These are phyloP conservation scores for rabbit (Oryctolagus cuniculus) DNA, from an alignment of 2,113 vertebrate genomes.

Conservation along the genomic window DNA sequence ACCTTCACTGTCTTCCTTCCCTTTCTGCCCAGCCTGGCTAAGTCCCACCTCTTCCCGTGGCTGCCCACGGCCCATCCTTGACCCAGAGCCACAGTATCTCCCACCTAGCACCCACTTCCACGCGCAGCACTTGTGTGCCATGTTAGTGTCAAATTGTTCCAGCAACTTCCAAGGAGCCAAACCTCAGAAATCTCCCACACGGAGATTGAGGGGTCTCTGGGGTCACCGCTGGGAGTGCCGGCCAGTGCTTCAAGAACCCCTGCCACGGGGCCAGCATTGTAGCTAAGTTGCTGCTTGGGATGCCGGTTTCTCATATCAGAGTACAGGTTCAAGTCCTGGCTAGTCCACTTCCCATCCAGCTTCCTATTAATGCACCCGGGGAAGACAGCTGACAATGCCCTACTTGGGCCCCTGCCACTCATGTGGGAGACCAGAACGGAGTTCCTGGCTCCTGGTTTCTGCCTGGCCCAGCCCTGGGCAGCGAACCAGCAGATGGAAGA, in stretches of 20 bases:
- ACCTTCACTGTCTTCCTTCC: not conserved
- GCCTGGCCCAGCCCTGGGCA: no score
- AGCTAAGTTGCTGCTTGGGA: no score
- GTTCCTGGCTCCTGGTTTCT: no score
- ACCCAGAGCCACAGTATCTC: not conserved
- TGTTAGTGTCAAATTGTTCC: not conserved
- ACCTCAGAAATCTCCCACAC: slow-evolving; percentile 28
- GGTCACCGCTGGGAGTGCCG: not conserved
- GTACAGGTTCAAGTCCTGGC: no score
- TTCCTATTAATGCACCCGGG: no score
- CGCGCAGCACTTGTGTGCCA: not conserved
- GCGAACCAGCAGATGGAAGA: no score
- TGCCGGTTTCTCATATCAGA: no score
- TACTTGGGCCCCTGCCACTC: no score
- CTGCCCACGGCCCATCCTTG: not conserved
- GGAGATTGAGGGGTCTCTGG: not conserved
- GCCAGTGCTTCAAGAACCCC: not conserved
- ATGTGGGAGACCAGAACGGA: no score
- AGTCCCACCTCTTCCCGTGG: not conserved
- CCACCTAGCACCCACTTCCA: not conserved
- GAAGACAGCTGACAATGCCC: no score
- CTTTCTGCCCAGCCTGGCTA: not conserved
- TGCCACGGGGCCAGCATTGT: no score
- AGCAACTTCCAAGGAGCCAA: not conserved
- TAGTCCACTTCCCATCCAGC: no score